These are phyloP conservation scores for Menidia menidia DNA, from an alignment of 2,797 vertebrate genomes.

Conservation along the genomic window DNA sequence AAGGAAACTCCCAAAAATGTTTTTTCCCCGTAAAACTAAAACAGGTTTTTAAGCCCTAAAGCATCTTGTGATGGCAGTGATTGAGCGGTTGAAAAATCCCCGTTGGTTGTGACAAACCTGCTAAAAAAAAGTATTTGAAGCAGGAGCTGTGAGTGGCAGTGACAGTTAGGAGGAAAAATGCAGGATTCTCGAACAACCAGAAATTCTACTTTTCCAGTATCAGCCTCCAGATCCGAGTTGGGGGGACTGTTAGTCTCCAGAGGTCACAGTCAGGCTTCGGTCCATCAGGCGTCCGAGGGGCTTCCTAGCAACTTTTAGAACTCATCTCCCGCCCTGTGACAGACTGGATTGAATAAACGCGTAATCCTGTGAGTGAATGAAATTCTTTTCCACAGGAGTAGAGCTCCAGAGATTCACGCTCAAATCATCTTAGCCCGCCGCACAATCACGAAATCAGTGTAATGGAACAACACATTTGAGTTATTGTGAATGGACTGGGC, in stretches of 20 bases:
- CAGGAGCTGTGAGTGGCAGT: constrained; percentile 10
- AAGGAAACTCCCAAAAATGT: background rate
- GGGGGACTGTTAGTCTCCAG: background rate
- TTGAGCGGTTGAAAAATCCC: constrained; percentile 14
- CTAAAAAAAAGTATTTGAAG: background rate
- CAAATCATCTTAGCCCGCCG: background rate
- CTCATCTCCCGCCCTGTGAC: background rate
- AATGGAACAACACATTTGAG: constrained; percentile 18
- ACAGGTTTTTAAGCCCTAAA: constrained; percentile 12
- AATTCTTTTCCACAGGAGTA: background rate
- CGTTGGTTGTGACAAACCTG: background rate
- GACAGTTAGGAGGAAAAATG: constrained; percentile 14
- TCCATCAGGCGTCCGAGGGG: too few relatives aligned
- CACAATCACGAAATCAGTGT: background rate
- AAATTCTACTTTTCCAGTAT: constrained; percentile 31
- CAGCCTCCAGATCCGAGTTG: background rate
- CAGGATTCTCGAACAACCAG: constrained; percentile 35
- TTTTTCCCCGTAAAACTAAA: background rate
- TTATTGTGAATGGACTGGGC: constrained; percentile 20
- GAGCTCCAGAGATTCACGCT: constrained; percentile 3
- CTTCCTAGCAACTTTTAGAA: too few relatives aligned
- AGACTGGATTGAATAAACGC: background rate
- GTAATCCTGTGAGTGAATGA: background rate
- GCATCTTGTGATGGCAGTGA: background rate
- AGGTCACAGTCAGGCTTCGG: background rate